phyloP scores from a whole-genome alignment of 2,113 vertebrate species.

The Emydura subglobosa region DNA sequence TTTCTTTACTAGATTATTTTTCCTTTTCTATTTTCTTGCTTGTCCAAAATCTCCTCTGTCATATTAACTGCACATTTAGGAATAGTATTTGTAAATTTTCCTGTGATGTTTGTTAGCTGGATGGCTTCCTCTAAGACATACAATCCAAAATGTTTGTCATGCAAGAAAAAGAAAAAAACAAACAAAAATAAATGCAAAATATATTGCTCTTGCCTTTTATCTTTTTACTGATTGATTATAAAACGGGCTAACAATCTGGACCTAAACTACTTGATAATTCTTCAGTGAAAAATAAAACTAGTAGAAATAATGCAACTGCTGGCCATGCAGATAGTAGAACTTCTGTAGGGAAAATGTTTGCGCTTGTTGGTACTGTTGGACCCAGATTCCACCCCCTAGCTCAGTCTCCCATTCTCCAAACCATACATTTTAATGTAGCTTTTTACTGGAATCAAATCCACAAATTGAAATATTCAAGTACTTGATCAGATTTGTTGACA shows the following conservation, averaged over 20 bases:
- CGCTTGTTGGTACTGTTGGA: background rate
- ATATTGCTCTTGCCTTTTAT: background rate
- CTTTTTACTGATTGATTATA: background rate
- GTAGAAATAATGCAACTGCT: background rate
- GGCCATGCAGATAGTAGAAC: background rate
- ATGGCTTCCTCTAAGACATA: background rate
- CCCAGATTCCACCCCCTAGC: background rate
- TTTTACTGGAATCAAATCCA: background rate
- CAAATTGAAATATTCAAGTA: background rate
- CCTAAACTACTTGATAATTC: background rate
- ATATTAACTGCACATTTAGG: background rate
- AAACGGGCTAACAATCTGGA: background rate
- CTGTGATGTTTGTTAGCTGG: background rate
- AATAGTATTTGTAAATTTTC: background rate
- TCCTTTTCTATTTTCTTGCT: background rate
- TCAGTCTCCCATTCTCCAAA: background rate
- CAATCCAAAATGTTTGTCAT: background rate
- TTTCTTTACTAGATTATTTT: background rate
- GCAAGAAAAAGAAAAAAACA: background rate
- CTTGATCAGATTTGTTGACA: background rate
- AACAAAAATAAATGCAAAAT: background rate
- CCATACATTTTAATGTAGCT: background rate
- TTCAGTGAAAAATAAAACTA: constrained; percentile 15
- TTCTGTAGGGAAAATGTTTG: background rate
- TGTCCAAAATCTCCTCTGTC: background rate